Conservation (phyloP, 2,888 invertebrate genomes). For the Syrphus vitripennis region DNA sequence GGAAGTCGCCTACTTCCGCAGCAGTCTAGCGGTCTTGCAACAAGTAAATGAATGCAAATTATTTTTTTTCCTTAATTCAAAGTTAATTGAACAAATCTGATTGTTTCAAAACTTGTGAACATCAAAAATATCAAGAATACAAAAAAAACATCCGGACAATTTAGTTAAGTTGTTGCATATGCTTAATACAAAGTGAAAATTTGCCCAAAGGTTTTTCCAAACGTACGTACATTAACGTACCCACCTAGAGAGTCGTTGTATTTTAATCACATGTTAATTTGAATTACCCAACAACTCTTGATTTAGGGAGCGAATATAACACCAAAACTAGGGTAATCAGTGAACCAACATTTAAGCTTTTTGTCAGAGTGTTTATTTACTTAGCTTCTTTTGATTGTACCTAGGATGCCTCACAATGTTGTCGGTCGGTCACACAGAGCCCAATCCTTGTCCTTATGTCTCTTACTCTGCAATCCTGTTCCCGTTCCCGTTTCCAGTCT, state of each 20-base stretch:
- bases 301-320: background rate
- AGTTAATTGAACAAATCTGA: no score
- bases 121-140: no score
- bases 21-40: no score
- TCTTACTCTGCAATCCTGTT: background rate
- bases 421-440: no score
- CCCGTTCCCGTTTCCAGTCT: background rate
- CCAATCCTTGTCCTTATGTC: background rate
- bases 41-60: no score
- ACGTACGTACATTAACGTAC: background rate
- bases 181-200: background rate
- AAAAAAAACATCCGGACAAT: background rate
- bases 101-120: no score
- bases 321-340: constrained; percentile 6
- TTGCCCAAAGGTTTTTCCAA: background rate
- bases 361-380: constrained; percentile 33
- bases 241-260: background rate
- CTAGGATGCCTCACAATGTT: background rate
- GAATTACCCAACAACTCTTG: constrained; percentile 9
- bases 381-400: constrained; percentile 25
- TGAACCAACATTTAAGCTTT: constrained; percentile 23
- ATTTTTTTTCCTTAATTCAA: no score
- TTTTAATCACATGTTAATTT: constrained; percentile 17
- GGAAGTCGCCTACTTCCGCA: no score
- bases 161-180: constrained; percentile 1